phyloP scores from a whole-genome alignment of 64 coral and sea anemone genomes.

The Pocillopora verrucosa region DNA sequence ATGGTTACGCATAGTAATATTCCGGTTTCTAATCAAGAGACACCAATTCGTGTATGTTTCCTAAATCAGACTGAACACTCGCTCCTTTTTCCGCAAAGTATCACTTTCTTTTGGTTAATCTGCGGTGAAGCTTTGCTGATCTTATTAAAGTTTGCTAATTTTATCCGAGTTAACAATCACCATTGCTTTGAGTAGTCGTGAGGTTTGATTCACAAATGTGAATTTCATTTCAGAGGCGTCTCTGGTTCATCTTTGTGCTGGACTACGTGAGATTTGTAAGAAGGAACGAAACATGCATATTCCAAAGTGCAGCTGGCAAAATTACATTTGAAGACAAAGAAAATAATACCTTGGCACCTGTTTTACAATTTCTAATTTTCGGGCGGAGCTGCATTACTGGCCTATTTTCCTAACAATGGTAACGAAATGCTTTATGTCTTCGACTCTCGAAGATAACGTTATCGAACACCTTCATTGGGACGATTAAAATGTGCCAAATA shows the following conservation, averaged over 20 bases:
- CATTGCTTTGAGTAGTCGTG: slow-evolving; percentile 28
- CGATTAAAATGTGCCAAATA: background rate
- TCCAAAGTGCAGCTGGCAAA: slow-evolving; percentile 23
- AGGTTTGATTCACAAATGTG: slow-evolving; percentile 24
- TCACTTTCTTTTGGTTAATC: background rate
- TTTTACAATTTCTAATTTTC: background rate
- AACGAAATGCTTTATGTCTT: background rate
- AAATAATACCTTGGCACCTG: slow-evolving; percentile 17
- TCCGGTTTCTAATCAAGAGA: background rate
- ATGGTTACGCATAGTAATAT: background rate
- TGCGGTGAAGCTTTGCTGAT: background rate
- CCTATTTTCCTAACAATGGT: slow-evolving; percentile 1
- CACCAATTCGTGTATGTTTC: background rate
- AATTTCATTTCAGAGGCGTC: background rate
- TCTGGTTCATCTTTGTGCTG: slow-evolving; percentile 1
- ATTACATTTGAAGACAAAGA: background rate
- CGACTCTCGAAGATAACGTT: background rate
- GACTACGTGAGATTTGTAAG: background rate
- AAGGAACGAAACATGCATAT: slow-evolving; percentile 4
- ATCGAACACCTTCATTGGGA: background rate
- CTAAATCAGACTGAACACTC: background rate
- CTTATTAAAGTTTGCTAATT: slow-evolving; percentile 8
- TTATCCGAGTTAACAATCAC: slow-evolving; percentile 23
- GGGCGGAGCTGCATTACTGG: background rate
- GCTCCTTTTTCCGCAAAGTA: background rate